Percentiles rank a stretch among this genome's conserved stretches.
Conservation (phyloP, 2,797 vertebrate species). For the Graptemys geographica region DNA sequence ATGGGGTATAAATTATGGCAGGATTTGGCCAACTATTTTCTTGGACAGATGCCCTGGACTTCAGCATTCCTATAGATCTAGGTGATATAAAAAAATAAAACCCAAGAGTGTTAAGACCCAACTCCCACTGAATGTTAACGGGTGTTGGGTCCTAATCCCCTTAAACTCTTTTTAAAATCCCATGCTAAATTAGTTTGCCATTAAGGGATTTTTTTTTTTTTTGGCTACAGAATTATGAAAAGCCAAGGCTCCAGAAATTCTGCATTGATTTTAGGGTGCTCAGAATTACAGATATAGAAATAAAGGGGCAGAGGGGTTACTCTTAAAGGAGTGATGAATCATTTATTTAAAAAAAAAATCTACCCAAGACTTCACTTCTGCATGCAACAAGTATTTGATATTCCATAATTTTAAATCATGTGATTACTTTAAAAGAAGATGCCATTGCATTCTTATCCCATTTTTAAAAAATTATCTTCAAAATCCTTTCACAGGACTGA, state of each 20-base stretch:
- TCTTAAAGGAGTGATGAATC: not conserved
- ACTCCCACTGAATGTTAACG: slow-evolving; percentile 44
- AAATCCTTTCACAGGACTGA: not conserved
- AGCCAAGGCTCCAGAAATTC: not conserved
- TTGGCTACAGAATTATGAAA: not conserved
- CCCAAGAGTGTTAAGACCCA: slow-evolving; percentile 41
- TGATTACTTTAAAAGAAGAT: not conserved
- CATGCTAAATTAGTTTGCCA: slow-evolving; percentile 20
- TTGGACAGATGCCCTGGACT: slow-evolving; percentile 24
- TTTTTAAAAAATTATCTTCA: not conserved
- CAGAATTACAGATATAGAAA: not conserved
- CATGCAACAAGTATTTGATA: not conserved
- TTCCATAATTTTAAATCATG: not conserved
- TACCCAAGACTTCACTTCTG: not conserved
- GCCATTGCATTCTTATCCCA: not conserved
- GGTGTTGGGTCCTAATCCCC: slow-evolving; percentile 44
- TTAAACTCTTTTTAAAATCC: not conserved
- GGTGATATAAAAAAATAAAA: not conserved
- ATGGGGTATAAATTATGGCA: rapidly evolving
- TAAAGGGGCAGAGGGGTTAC: rapidly evolving
- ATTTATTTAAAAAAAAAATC: not conserved
- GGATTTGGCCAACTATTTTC: not conserved
- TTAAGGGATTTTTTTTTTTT: not conserved
- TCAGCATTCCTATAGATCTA: slow-evolving; percentile 52
- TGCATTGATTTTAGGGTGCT: not conserved